Percentiles rank a stretch among this genome's conserved stretches.
These are phyloP conservation scores for Seira musarum DNA, from an alignment of 2,888 invertebrate genomes.

Conservation along the genomic window DNA sequence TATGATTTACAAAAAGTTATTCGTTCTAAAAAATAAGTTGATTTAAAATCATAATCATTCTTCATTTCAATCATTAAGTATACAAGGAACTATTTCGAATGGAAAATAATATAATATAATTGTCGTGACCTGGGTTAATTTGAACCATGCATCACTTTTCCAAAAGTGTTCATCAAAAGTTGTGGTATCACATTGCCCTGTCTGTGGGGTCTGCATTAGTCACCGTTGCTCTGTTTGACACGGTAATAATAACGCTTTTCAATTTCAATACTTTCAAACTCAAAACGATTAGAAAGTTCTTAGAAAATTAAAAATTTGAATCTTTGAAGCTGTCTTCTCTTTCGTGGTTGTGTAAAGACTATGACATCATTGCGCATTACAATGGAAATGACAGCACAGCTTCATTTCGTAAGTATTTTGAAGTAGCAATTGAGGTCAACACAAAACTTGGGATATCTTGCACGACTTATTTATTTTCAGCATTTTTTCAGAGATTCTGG, in stretches of 20 bases:
- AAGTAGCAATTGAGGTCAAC: neutral
- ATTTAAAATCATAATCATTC: no score
- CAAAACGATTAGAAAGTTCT: neutral
- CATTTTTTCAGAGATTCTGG: conserved; percentile 43
- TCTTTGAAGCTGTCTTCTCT: conserved; percentile 42
- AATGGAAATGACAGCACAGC: conserved; percentile 10
- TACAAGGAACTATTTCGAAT: no score
- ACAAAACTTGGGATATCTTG: neutral
- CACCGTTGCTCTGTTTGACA: conserved; percentile 50
- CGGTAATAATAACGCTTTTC: conserved; percentile 35
- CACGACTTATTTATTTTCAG: conserved; percentile 32
- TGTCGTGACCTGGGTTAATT: no score
- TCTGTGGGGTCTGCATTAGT: conserved; percentile 55
- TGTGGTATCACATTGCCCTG: conserved; percentile 57
- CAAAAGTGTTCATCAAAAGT: conserved; percentile 43
- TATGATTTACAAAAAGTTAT: no score
- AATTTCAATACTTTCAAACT: neutral
- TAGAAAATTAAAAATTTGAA: neutral
- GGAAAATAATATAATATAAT: no score
- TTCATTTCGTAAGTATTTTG: conserved; percentile 28
- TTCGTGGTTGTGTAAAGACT: conserved; percentile 53
- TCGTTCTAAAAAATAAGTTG: no score
- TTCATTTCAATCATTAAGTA: no score
- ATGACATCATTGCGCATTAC: conserved; percentile 44
- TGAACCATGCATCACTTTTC: conserved; percentile 59